Evolutionary conservation across 1,140 invertebrate genomes (phyloP).

Genomic region (Gonatopus flavifemur): DNA sequence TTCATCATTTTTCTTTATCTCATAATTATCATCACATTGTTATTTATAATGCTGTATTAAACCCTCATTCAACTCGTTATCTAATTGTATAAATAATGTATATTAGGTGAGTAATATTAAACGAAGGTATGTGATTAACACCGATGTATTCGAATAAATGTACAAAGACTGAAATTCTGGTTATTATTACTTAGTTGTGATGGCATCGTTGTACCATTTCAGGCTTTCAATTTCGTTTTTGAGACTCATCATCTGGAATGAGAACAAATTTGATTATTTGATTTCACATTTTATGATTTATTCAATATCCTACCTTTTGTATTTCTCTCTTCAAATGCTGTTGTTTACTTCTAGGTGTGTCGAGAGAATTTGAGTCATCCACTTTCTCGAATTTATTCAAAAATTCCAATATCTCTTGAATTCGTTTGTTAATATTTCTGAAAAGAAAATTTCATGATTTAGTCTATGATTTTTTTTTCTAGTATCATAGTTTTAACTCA

Average conservation of each 20-base stretch:
- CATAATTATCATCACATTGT: too few relatives aligned
- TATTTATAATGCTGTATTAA: too few relatives aligned
- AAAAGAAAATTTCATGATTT: conserved; percentile 6
- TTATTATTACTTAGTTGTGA: conserved; percentile 9
- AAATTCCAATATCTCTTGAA: conserved; percentile 25
- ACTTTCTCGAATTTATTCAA: conserved; percentile 20
- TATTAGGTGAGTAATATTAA: conserved; percentile 25
- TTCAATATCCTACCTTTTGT: conserved; percentile 26
- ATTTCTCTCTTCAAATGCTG: conserved; percentile 27
- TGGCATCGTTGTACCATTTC: conserved; percentile 20
- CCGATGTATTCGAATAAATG: conserved; percentile 37
- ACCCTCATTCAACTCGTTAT: neutral
- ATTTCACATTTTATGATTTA: neutral
- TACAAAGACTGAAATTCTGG: conserved; percentile 31
- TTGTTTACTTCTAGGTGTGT: conserved; percentile 26
- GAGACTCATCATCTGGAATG: conserved; percentile 26
- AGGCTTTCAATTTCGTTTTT: conserved; percentile 29
- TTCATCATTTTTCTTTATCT: too few relatives aligned
- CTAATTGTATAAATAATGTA: neutral
- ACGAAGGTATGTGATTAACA: conserved; percentile 26
- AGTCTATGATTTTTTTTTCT: neutral
- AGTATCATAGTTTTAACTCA: conserved; percentile 16
- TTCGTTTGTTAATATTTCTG: conserved; percentile 35
- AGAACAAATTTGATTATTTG: too few relatives aligned
- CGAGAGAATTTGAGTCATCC: conserved; percentile 8